Evolutionary conservation across 2,113 vertebrate species (phyloP).

Genomic region (Protobothrops mucrosquamatus): DNA sequence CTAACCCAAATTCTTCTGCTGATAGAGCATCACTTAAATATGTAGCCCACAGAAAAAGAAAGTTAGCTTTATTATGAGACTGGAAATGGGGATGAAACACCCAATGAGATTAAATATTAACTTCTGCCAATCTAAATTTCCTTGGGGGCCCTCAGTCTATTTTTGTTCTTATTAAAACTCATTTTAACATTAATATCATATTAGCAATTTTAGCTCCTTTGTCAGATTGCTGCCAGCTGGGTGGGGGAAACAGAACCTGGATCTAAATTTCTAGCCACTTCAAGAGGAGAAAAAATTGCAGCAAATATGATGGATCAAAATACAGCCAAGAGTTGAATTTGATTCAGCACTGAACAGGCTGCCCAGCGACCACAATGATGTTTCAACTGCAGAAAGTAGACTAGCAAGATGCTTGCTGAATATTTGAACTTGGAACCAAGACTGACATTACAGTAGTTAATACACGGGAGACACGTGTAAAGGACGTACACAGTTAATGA

Average conservation of each 20-base stretch:
- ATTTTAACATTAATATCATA: background rate
- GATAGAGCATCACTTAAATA: background rate
- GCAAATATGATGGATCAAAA: background rate
- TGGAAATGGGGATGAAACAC: background rate
- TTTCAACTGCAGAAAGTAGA: background rate
- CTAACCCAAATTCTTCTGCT: background rate
- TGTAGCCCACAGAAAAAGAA: background rate
- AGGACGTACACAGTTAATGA: background rate
- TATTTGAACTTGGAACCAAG: background rate
- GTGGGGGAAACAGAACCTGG: background rate
- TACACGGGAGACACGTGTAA: background rate
- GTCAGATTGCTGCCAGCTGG: slow-evolving; percentile 1
- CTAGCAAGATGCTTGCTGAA: background rate
- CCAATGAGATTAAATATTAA: slow-evolving; percentile 7
- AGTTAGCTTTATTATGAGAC: background rate
- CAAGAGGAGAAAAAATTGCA: background rate
- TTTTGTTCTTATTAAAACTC: slow-evolving; percentile 10
- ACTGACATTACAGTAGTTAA: background rate
- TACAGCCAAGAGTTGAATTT: background rate
- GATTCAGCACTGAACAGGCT: background rate
- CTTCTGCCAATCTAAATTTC: background rate
- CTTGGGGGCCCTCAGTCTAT: background rate
- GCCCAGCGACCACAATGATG: background rate
- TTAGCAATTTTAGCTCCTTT: background rate
- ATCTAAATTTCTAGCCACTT: slow-evolving; percentile 6